Evolutionary conservation across 2,797 vertebrate species (phyloP), one percentile per base, ranked within the genome.

Genomic region (Borostomias antarcticus): DNA sequence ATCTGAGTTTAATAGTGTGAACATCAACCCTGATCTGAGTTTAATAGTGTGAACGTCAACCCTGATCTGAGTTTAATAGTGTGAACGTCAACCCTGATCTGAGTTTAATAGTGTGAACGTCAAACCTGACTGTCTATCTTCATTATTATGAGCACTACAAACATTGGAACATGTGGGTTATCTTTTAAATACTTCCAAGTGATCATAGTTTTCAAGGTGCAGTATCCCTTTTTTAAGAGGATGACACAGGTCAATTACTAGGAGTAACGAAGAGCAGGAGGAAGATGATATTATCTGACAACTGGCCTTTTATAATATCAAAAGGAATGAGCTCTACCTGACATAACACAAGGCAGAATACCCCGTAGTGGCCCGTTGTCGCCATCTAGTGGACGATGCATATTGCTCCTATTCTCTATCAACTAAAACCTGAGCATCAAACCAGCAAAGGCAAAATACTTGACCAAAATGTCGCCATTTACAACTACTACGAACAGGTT

Each of bases 391-490:
- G 86, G 87, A 82, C 69, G 23, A 13, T 58, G 15, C 76, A 79
- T n/a, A 80, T 84, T 86, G 78, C 75, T 82, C 58, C 61, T 76
- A 57, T 66, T 79, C 56, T 75, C 45, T 74, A 65, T 68, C 53
- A 64, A 84, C 81, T 74, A 25, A 84, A 84, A 87, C 88, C 88
- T 90, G 88, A 91, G 88, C 85, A 73, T 82, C 68, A 72, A 85
- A 77, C 69, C 65, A 76, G 28, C 65, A 74, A 80, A 79, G 68
- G 67, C 69, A 61, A 71, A 54, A 45, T 35, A 50, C 30, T n/a
- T 37, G 3, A 58, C 8, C 62, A 69, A 68, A 68, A 62, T 68
- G 45, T 59, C 58, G 52, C 33, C 17, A 58, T 78, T 79, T 56
- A 73, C 68, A 76, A 43, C 47, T 82, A 73, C 70, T 53, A 51